These are phyloP conservation scores for Amphipyra tragopoginis DNA, from an alignment of 2,888 invertebrate species.

Conservation along the genomic window DNA sequence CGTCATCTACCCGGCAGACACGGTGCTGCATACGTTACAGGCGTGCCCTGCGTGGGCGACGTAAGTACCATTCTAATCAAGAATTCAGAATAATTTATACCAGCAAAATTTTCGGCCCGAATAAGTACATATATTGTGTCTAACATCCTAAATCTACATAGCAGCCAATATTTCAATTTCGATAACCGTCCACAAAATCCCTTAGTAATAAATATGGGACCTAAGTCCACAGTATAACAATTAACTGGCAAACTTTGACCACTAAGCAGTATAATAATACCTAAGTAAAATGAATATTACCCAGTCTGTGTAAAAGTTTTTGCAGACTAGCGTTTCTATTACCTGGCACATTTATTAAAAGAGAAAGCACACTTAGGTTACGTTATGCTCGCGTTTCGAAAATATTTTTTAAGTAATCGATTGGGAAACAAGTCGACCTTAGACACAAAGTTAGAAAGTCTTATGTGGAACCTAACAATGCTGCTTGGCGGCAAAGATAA, in stretches of 20 bases:
- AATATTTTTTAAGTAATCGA: too few species aligned
- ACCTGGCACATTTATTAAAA: neutral
- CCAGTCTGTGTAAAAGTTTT: neutral
- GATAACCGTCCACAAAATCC: slow-evolving; percentile 10
- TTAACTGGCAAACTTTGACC: slow-evolving; percentile 26
- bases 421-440: too few species aligned
- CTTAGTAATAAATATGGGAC: slow-evolving; percentile 21
- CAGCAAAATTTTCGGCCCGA: too few species aligned
- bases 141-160: slow-evolving; percentile 7
- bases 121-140: neutral
- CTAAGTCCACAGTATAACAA: slow-evolving; percentile 46
- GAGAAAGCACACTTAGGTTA: neutral
- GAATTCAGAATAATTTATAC: too few species aligned
- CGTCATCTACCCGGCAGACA: too few species aligned
- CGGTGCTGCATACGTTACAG: too few species aligned
- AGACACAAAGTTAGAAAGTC: too few species aligned
- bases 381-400: neutral
- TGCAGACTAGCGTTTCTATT: neutral
- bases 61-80: too few species aligned
- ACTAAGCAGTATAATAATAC: slow-evolving; percentile 13
- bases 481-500: too few species aligned
- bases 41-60: too few species aligned
- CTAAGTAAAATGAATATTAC: slow-evolving; percentile 2
- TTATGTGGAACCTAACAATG: too few species aligned
- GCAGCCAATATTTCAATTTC: slow-evolving; percentile 19